Evolutionary conservation across 1,140 invertebrate species (phyloP).

Genomic region (Drosophila bocqueti): DNA sequence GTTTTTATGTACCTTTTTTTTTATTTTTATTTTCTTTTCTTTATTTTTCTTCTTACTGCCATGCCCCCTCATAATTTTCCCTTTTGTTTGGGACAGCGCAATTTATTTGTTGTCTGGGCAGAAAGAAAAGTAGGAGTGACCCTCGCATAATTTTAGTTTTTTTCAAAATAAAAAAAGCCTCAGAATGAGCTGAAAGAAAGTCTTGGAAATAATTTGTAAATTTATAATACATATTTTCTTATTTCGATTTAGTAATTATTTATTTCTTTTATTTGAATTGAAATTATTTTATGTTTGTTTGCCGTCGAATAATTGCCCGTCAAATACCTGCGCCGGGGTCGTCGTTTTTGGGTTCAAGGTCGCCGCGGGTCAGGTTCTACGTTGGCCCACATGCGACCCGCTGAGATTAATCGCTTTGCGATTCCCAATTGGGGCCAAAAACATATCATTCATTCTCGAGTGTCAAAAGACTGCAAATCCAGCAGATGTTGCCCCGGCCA

Average conservation of each 20-base stretch:
- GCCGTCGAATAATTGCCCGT: no score
- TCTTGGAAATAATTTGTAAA: not conserved
- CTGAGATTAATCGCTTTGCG: constrained; percentile 31
- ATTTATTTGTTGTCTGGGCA: constrained; percentile 10
- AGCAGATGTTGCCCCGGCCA: constrained; percentile 31
- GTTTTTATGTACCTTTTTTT: not conserved
- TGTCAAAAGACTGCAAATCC: constrained; percentile 43
- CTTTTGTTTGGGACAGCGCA: constrained; percentile 6
- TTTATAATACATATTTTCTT: not conserved
- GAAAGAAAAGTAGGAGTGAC: constrained; percentile 1
- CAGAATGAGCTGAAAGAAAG: not conserved
- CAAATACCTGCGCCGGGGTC: not conserved
- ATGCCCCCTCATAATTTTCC: not conserved
- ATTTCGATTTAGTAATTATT: not conserved
- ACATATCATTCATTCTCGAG: constrained; percentile 41
- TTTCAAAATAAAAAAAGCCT: not conserved
- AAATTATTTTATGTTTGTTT: not conserved
- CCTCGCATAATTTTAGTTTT: not conserved
- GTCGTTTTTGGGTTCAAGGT: constrained; percentile 2
- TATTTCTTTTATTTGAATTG: not conserved
- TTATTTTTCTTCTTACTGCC: no score
- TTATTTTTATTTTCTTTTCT: not conserved
- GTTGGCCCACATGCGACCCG: constrained; percentile 22
- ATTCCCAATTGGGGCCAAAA: constrained; percentile 28
- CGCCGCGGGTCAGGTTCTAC: not conserved